Base-by-base conservation (phyloP, 37 sponge, comb jelly and placozoan genomes). In the Axinella damicornis region DNA sequence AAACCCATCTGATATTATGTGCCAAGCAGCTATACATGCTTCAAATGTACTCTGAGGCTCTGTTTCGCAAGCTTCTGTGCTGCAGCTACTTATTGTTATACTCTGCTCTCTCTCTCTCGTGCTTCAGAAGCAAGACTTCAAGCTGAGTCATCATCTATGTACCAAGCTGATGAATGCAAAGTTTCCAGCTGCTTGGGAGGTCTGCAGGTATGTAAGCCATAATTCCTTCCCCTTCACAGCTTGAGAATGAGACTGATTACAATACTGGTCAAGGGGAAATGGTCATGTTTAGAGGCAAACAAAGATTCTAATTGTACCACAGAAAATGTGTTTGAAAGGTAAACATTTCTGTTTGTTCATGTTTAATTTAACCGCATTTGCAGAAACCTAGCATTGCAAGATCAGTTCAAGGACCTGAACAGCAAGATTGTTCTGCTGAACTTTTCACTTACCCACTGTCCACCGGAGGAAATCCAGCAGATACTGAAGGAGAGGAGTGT, bases 391-490 rank as follows among this genome's bases (percentile, higher is more conserved):
- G 87, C 55, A 53, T 2, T 70, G 19, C 39, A 76, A 27, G 71
- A n/a, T 1, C 46, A 60, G 21, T 66, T 69, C 33, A 57, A 15
- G 4, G 69, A 79, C 54, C 28, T 71, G 22, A 21, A 24, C 0
- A 40, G 25, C 56, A 86, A 86, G 38, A 57, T 76, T 22, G 35
- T n/a, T 5, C 74, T 94, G 58, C 37, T 90, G 65, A 54, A 85
- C 56, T 94, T 94, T 78, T 57, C 84, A 14, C 41, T 90, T 33
- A 70, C 87, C 27, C 88, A 90, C 57, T 94, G 94, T 54, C 91
- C 91, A 12, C 37, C 79, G 5, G 91, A 90, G 25, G 91, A 75
- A 33, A 73, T 94, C n/a, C 32, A 81, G 61, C 33, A 52, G 15
- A 27, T 87, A 20, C 73, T 94, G 9, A 38, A 74, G 24, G 69